phyloP scores from a whole-genome alignment of 2,888 invertebrate species.

The Catocala fraxini region DNA sequence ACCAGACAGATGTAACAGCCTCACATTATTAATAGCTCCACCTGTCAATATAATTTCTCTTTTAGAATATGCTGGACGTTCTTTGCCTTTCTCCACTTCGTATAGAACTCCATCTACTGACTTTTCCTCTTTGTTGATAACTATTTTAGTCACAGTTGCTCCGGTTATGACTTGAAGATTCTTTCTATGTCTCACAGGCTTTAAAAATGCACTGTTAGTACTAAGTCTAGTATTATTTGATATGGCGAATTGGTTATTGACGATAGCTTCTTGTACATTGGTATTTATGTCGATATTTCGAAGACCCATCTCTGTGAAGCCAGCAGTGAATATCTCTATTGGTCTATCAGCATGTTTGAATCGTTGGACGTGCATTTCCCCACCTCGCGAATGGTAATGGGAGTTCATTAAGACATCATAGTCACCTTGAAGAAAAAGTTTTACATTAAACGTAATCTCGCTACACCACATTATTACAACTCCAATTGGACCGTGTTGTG shows the following conservation, averaged over 20 bases:
- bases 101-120: constrained; percentile 77
- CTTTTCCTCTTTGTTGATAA: constrained; percentile 75
- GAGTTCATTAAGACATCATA: constrained; percentile 82
- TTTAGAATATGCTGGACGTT: constrained; percentile 75
- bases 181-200: constrained; percentile 76
- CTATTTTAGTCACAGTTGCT: constrained; percentile 77
- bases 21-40: constrained; percentile 83
- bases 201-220: constrained; percentile 77
- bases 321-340: constrained; percentile 75
- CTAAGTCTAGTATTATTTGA: constrained; percentile 81
- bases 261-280: constrained; percentile 77
- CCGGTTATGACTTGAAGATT: constrained; percentile 77
- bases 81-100: constrained; percentile 78
- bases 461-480: no score
- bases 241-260: constrained; percentile 78
- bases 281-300: constrained; percentile 77
- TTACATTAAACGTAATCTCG: no score
- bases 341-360: constrained; percentile 78
- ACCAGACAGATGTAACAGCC: constrained; percentile 78
- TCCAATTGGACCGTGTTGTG: no score
- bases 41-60: constrained; percentile 77
- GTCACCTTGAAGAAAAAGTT: constrained; percentile 70
- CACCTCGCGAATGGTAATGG: constrained; percentile 79
- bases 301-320: constrained; percentile 80
- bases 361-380: constrained; percentile 80